phyloP scores from a whole-genome alignment of 2,888 invertebrate species.

The Coleophora deauratella region DNA sequence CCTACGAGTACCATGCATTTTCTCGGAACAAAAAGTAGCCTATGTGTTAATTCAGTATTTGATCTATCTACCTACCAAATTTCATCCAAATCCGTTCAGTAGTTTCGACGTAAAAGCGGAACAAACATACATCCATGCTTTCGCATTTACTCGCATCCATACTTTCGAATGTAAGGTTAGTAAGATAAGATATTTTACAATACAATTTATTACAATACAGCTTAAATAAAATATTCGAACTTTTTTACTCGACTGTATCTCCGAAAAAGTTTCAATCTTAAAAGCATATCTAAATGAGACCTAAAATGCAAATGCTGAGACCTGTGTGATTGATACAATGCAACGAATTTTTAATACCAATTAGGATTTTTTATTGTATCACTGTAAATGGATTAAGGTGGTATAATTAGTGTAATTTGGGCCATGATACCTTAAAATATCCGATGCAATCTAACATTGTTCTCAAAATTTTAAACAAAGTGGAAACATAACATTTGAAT shows the following conservation, averaged over 20 bases:
- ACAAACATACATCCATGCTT: no score
- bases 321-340: constrained; percentile 4
- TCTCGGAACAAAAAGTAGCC: no score
- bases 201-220: background rate
- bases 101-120: no score
- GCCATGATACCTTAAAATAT: background rate
- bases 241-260: constrained; percentile 19
- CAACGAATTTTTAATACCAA: constrained; percentile 8
- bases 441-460: background rate
- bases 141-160: no score
- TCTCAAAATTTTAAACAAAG: background rate
- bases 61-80: no score
- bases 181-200: no score
- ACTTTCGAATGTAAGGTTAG: no score
- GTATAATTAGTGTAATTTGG: constrained; percentile 3
- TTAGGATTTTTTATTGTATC: constrained; percentile 12
- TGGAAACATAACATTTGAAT: no score
- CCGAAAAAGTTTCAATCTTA: constrained; percentile 29
- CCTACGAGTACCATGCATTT: no score
- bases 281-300: constrained; percentile 35
- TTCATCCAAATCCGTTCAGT: no score
- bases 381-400: background rate
- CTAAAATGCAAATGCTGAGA: constrained; percentile 33
- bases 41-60: no score
- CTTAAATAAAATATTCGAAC: constrained; percentile 3